Conservation (phyloP, 2,797 vertebrate species). For the Melanogrammus aeglefinus region DNA sequence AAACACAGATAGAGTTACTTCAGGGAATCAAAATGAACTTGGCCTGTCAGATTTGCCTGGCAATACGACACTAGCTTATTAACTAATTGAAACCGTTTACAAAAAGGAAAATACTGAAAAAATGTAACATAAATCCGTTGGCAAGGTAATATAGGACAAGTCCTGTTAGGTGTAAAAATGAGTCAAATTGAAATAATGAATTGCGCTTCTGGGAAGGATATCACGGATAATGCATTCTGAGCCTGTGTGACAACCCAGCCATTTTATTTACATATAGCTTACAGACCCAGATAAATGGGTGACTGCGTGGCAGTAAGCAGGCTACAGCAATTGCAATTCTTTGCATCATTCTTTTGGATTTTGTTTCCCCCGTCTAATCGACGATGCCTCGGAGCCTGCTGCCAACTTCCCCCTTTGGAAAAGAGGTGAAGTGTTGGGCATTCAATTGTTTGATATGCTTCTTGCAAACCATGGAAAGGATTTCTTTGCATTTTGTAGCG, state of each 20-base stretch:
- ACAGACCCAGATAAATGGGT: background rate
- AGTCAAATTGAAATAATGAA: background rate
- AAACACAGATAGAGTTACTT: background rate
- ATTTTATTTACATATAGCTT: background rate
- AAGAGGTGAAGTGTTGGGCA: slow-evolving; percentile 40
- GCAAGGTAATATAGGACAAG: background rate
- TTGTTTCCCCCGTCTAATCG: slow-evolving; percentile 26
- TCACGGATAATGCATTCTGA: background rate
- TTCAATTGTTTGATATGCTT: slow-evolving; percentile 54
- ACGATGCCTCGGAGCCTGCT: slow-evolving; percentile 50
- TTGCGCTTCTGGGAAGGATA: background rate
- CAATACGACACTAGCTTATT: background rate
- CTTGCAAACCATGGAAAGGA: slow-evolving; percentile 45
- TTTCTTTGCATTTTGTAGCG: slow-evolving; percentile 48
- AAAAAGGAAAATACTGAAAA: background rate
- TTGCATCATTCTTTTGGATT: slow-evolving; percentile 5
- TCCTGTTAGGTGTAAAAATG: background rate
- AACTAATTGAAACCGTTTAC: background rate
- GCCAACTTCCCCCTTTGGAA: slow-evolving; percentile 38
- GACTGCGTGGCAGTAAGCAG: slow-evolving; percentile 4
- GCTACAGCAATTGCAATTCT: background rate
- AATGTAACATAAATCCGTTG: background rate
- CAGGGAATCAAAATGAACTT: background rate
- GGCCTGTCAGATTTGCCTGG: background rate
- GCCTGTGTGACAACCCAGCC: slow-evolving; percentile 3